phyloP scores from a whole-genome alignment of 37 sponge, comb jelly and placozoan species.

The Haliclona indistincta region DNA sequence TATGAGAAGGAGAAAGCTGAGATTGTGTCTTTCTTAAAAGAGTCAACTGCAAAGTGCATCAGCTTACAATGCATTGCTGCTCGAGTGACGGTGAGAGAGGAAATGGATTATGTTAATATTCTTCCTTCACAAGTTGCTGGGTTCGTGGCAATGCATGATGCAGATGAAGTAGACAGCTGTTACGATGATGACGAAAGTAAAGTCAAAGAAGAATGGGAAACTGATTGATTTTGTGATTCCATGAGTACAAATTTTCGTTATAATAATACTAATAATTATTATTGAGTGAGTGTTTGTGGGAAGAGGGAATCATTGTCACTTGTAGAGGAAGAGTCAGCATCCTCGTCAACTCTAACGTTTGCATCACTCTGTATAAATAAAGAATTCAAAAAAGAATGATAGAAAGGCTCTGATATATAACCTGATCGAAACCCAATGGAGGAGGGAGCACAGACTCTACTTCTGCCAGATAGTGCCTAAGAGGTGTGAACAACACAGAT shows the following conservation, averaged over 20 bases:
- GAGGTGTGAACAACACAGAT: no score
- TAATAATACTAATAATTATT: no score
- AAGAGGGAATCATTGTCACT: no score
- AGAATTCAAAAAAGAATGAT: background rate
- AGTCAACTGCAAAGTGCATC: background rate
- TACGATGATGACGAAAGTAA: no score
- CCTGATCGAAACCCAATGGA: constrained; percentile 9
- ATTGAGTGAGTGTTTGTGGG: no score
- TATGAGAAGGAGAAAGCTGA: background rate
- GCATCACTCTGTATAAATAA: background rate
- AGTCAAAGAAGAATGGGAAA: background rate
- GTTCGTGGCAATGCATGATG: constrained; percentile 65
- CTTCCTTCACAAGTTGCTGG: constrained; percentile 42
- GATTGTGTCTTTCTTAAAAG: constrained; percentile 17
- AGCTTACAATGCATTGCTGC: constrained; percentile 63
- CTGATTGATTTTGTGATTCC: background rate
- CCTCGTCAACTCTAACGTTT: no score
- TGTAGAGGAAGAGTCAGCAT: no score
- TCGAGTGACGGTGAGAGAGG: constrained; percentile 14
- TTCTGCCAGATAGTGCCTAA: no score
- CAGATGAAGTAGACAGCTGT: no score
- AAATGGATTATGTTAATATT: constrained; percentile 20
- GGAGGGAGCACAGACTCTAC: background rate
- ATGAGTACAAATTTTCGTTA: no score
- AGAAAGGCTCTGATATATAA: background rate